Evolutionary conservation across 2,113 vertebrate genomes (phyloP).

Genomic region (Microcebus lehilahytsara): DNA sequence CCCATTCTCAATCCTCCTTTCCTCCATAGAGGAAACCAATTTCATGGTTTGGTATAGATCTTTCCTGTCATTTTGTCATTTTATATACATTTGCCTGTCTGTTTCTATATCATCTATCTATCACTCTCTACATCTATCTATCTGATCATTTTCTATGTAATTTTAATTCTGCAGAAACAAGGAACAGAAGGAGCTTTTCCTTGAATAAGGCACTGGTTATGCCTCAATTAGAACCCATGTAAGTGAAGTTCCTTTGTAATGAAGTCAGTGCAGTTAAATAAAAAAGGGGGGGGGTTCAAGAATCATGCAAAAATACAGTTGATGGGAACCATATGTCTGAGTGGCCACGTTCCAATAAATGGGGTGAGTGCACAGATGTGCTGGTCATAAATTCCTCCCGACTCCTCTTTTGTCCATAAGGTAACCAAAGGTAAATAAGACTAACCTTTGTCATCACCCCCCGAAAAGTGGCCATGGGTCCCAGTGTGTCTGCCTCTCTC

Average conservation of each 20-base stretch:
- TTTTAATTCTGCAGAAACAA: conserved; percentile 35
- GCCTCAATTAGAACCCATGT: conserved; percentile 15
- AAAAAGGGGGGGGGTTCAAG: neutral
- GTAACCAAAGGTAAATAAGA: neutral
- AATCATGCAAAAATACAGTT: conserved; percentile 54
- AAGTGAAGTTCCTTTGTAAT: conserved; percentile 64
- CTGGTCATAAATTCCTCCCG: conserved; percentile 30
- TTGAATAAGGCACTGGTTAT: conserved; percentile 34
- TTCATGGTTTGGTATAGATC: neutral
- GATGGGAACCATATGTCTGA: conserved; percentile 66
- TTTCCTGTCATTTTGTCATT: neutral
- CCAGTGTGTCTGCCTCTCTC: neutral
- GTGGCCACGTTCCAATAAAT: conserved; percentile 30
- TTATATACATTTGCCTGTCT: neutral
- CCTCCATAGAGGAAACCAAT: neutral
- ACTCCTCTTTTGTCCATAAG: neutral
- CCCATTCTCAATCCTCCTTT: neutral
- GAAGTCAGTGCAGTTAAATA: conserved; percentile 59
- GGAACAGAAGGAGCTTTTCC: neutral
- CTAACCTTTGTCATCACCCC: neutral
- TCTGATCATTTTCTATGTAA: neutral
- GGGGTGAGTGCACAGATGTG: neutral
- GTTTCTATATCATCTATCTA: neutral
- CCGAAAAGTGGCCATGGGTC: neutral
- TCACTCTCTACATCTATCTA: neutral